Evolutionary conservation across 2,797 vertebrate genomes (phyloP).

Genomic region (Alosa sapidissima): DNA sequence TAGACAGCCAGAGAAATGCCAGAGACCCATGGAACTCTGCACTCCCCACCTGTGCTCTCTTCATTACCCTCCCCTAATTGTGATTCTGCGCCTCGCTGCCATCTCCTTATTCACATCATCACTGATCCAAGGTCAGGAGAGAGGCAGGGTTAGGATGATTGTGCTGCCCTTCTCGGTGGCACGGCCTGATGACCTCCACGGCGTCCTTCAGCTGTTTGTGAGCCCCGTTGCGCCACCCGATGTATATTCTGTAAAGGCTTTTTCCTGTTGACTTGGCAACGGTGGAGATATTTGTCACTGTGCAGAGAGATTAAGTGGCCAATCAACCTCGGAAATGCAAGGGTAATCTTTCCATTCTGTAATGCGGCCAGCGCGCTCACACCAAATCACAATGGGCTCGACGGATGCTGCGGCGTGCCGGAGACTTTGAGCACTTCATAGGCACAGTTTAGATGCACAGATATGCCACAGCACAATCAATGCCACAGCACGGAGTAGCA

Average conservation of each 20-base stretch:
- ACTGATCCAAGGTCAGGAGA: constrained; percentile 58
- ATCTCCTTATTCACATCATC: constrained; percentile 61
- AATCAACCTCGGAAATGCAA: constrained; percentile 68
- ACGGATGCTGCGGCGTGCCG: background rate
- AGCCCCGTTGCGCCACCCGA: constrained; percentile 22
- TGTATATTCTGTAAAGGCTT: constrained; percentile 24
- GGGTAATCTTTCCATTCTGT: constrained; percentile 72
- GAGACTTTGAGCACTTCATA: background rate
- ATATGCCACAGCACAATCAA: background rate
- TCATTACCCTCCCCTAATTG: constrained; percentile 46
- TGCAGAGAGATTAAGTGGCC: constrained; percentile 73
- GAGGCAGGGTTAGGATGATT: constrained; percentile 32
- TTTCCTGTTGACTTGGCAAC: constrained; percentile 63
- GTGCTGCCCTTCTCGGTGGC: constrained; percentile 22
- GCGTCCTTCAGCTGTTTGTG: constrained; percentile 41
- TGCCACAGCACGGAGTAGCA: background rate
- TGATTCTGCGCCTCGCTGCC: constrained; percentile 42
- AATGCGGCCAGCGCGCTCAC: constrained; percentile 55
- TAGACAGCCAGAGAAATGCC: background rate
- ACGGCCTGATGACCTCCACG: constrained; percentile 16
- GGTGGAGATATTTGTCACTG: constrained; percentile 58
- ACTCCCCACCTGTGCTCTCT: background rate
- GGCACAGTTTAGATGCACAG: background rate
- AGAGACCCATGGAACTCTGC: background rate
- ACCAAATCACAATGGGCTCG: constrained; percentile 22